Evolutionary conservation across 2,888 invertebrate species (phyloP).

Genomic region (Aporophyla nigra): DNA sequence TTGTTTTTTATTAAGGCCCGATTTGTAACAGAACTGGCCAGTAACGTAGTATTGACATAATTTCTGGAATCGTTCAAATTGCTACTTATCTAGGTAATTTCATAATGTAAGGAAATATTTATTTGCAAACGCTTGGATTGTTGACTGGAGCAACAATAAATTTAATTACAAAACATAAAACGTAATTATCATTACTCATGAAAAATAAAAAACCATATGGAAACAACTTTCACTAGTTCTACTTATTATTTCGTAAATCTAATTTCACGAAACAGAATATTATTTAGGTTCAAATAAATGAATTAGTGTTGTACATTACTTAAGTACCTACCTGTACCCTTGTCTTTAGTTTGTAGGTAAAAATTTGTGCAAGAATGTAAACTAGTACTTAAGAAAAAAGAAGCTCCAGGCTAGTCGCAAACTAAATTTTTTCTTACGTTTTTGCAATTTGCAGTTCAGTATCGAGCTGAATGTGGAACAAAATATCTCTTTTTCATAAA

Average conservation of each 20-base stretch:
- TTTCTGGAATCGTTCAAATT: background rate
- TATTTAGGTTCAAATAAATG: background rate
- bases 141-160: slow-evolving; percentile 28
- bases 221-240: slow-evolving; percentile 26
- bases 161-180: slow-evolving; percentile 25
- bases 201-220: slow-evolving; percentile 6
- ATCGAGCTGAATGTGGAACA: too few species aligned
- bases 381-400: too few species aligned
- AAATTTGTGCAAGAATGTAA: too few species aligned
- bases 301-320: background rate
- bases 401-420: too few species aligned
- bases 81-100: slow-evolving; percentile 3
- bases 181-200: slow-evolving; percentile 9
- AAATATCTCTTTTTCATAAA: too few species aligned
- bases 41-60: background rate
- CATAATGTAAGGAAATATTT: slow-evolving; percentile 10
- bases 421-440: too few species aligned
- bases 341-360: too few species aligned
- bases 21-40: background rate
- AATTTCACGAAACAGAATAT: slow-evolving; percentile 1
- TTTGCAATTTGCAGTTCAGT: too few species aligned
- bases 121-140: slow-evolving; percentile 25
- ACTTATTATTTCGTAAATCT: slow-evolving; percentile 4
- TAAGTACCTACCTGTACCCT: background rate
- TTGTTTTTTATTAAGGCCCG: background rate